Conservation (phyloP, 2,797 vertebrate species). For the Manis javanica region DNA sequence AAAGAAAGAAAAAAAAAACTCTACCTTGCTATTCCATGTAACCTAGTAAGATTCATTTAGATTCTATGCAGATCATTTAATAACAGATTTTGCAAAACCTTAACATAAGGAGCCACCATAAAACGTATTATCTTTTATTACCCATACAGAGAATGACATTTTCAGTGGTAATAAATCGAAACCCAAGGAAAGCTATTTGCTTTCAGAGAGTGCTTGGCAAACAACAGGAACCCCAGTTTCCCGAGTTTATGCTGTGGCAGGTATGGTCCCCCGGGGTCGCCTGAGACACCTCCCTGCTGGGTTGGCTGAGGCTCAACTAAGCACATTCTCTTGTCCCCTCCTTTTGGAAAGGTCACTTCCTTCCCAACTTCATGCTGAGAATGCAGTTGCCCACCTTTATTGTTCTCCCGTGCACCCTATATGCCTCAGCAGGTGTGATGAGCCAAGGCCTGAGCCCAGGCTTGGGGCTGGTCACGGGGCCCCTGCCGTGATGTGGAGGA, state of each 20-base stretch:
- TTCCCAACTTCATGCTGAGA: background rate
- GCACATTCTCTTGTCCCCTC: background rate
- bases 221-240: background rate
- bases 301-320: background rate
- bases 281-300: background rate
- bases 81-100: constrained; percentile 81
- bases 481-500: background rate
- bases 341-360: background rate
- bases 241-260: background rate
- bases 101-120: constrained; percentile 78
- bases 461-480: too few relatives aligned
- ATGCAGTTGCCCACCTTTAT: rapidly evolving
- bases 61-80: constrained; percentile 77
- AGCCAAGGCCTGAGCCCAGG: background rate
- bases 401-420: background rate
- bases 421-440: background rate
- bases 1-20: background rate
- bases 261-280: background rate
- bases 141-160: constrained; percentile 77
- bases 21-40: constrained; percentile 69
- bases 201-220: constrained; percentile 49
- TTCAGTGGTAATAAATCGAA: constrained; percentile 77
- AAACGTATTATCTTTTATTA: constrained; percentile 83
- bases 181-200: constrained; percentile 76
- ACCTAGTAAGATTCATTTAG: constrained; percentile 77